Conservation (phyloP, 2,888 invertebrate species). For the Agrochola lota region DNA sequence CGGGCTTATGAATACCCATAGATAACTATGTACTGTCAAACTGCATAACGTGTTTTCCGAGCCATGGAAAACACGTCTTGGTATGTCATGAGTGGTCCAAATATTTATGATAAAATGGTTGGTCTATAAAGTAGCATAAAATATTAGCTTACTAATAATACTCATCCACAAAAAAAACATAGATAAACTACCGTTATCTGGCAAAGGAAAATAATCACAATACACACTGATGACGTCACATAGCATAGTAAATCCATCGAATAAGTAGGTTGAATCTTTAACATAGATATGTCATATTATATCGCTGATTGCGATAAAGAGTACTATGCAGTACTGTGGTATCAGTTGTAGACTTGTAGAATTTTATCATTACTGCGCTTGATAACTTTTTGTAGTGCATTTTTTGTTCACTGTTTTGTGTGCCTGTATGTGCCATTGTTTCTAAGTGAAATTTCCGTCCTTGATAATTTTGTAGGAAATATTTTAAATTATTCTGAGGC, state of each 20-base stretch:
- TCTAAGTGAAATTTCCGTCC: constrained; percentile 14
- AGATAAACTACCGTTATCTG: constrained; percentile 48
- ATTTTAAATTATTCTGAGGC: background rate
- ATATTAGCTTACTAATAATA: constrained; percentile 10
- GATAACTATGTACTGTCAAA: background rate
- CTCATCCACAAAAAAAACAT: constrained; percentile 19
- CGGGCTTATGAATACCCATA: background rate
- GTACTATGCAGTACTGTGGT: constrained; percentile 24
- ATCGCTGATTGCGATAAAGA: constrained; percentile 52
- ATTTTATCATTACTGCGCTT: constrained; percentile 34
- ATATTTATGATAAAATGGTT: background rate
- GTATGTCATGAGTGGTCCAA: background rate
- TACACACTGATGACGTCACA: constrained; percentile 40
- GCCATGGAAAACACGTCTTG: background rate
- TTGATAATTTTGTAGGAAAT: constrained; percentile 32
- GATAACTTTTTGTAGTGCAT: constrained; percentile 44
- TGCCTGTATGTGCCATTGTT: constrained; percentile 39
- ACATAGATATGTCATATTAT: constrained; percentile 51
- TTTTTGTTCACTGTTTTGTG: constrained; percentile 38
- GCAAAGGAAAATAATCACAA: constrained; percentile 48
- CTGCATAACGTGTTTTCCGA: background rate
- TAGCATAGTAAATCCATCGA: constrained; percentile 50
- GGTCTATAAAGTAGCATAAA: background rate
- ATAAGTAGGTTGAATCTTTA: constrained; percentile 57
- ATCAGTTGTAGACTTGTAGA: constrained; percentile 36